phyloP scores from a whole-genome alignment of 2,888 invertebrate genomes.

The Chrysomela aeneicollis region DNA sequence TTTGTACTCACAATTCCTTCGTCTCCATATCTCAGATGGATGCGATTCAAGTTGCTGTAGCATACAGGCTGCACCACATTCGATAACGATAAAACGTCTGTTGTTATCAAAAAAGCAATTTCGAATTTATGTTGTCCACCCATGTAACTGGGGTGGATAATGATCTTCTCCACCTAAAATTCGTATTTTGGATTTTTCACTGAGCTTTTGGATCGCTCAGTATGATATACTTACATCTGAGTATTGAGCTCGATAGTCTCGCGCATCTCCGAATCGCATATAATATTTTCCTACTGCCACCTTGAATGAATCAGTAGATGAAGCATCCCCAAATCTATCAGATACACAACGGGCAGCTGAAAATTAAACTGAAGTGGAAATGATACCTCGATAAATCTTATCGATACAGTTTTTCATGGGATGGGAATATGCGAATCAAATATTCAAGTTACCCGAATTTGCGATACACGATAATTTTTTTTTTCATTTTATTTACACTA shows the following conservation, averaged over 20 bases:
- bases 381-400: too few relatives aligned
- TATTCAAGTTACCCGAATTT: too few relatives aligned
- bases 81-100: conserved; percentile 48
- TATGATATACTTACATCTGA: conserved; percentile 42
- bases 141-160: conserved; percentile 41
- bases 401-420: too few relatives aligned
- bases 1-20: conserved; percentile 47
- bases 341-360: conserved; percentile 56
- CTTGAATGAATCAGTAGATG: conserved; percentile 31
- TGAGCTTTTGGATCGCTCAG: too few relatives aligned
- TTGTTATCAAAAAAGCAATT: conserved; percentile 55
- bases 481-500: too few relatives aligned
- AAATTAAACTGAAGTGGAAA: too few relatives aligned
- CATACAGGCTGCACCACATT: conserved; percentile 57
- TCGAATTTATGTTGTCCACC: conserved; percentile 51
- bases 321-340: conserved; percentile 28
- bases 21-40: conserved; percentile 17
- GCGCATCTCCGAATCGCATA: conserved; percentile 45
- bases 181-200: too few relatives aligned
- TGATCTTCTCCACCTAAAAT: conserved; percentile 43
- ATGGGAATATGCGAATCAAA: too few relatives aligned
- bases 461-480: too few relatives aligned
- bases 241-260: conserved; percentile 50
- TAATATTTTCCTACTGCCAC: conserved; percentile 56
- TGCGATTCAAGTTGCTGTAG: conserved; percentile 37